A percentile compares a stretch with the other conserved stretches of the same genome.
Evolutionary conservation across 2,888 invertebrate species (phyloP).

Genomic region (Drosophila lutescens): DNA sequence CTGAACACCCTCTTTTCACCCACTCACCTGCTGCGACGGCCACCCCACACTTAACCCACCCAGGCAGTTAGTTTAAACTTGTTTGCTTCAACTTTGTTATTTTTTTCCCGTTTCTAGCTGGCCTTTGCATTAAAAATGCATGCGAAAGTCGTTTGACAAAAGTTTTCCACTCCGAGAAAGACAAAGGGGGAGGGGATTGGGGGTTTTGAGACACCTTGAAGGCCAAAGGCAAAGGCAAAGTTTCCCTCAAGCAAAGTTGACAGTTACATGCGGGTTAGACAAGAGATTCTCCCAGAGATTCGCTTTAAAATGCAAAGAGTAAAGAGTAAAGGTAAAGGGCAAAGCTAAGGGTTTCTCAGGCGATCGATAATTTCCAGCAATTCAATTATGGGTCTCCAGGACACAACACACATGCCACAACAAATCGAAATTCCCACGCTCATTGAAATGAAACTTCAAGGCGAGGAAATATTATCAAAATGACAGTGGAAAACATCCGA

Average conservation of each 20-base stretch:
- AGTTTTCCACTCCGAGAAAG: slow-evolving; percentile 18
- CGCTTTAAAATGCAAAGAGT: slow-evolving; percentile 32
- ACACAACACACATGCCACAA: slow-evolving; percentile 47
- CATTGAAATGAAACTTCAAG: slow-evolving; percentile 41
- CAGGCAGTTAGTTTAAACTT: slow-evolving; percentile 41
- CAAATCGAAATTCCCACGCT: slow-evolving; percentile 68
- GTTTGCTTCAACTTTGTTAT: slow-evolving; percentile 41
- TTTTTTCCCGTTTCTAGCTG: slow-evolving; percentile 23
- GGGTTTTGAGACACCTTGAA: slow-evolving; percentile 36
- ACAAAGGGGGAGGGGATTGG: not conserved
- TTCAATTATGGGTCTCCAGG: slow-evolving; percentile 55
- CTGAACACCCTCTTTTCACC: slow-evolving; percentile 1
- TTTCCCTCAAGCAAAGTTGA: slow-evolving; percentile 43
- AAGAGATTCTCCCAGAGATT: slow-evolving; percentile 54
- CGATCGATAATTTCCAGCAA: slow-evolving; percentile 62
- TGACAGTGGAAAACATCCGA: slow-evolving; percentile 30
- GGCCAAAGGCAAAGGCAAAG: slow-evolving; percentile 59
- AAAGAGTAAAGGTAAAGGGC: not conserved
- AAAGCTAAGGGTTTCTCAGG: slow-evolving; percentile 31
- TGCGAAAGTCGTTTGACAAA: slow-evolving; percentile 54
- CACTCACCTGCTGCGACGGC: slow-evolving; percentile 1
- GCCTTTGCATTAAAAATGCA: slow-evolving; percentile 73
- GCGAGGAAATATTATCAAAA: slow-evolving; percentile 31
- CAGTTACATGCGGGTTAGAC: slow-evolving; percentile 62
- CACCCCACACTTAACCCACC: not conserved